A percentile compares a stretch with the other conserved stretches of the same genome.
phyloP scores from a whole-genome alignment of 2,797 vertebrate species.

The Pipistrellus nathusii region DNA sequence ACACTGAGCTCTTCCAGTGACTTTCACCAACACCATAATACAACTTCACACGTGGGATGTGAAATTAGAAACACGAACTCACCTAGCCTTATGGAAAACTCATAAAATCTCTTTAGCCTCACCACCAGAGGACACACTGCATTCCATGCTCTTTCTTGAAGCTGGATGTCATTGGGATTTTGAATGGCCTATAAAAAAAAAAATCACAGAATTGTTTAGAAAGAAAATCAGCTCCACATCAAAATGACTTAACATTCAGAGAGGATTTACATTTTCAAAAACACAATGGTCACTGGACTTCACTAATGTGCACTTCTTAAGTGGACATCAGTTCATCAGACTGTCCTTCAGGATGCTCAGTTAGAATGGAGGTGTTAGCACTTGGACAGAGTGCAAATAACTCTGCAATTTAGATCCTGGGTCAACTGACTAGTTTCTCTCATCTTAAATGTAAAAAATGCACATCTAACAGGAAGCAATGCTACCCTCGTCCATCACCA shows the following conservation, averaged over 20 bases:
- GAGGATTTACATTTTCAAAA: neutral
- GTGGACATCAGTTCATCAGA: neutral
- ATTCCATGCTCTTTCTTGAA: constrained; percentile 98
- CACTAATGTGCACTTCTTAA: neutral
- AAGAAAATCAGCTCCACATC: neutral
- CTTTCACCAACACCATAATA: neutral
- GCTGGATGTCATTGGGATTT: constrained; percentile 94
- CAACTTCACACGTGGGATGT: neutral
- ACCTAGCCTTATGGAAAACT: constrained; percentile 98
- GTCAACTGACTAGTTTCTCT: neutral
- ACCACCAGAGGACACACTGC: constrained; percentile 97
- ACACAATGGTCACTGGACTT: neutral
- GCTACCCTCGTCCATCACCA: neutral
- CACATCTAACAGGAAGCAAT: constrained; percentile 14
- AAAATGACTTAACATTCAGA: neutral
- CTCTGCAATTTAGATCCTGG: neutral
- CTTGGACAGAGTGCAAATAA: neutral
- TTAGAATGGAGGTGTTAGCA: neutral
- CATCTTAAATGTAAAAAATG: neutral
- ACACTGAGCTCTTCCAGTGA: neutral
- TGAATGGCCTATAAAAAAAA: constrained; percentile 94
- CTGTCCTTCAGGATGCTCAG: neutral
- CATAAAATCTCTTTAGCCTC: constrained; percentile 97
- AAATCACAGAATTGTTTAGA: neutral
- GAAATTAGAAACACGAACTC: constrained; percentile 64